Evolutionary conservation across 2,888 invertebrate genomes (phyloP).

Genomic region (Agrilus mali): DNA sequence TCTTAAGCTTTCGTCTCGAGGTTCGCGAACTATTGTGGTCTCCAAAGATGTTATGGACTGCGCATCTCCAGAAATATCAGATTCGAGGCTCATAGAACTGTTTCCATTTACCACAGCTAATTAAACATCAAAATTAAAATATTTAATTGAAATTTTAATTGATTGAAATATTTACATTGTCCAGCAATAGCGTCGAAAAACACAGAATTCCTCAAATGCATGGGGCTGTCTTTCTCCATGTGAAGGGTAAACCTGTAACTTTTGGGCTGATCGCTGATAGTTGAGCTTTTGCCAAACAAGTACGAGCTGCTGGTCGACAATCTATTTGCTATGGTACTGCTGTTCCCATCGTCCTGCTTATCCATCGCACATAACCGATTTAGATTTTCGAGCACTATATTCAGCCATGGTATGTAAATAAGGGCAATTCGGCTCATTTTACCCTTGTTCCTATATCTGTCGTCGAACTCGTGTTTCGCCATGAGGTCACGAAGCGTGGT

Average conservation of each 20-base stretch:
- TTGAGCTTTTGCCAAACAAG: conserved; percentile 40
- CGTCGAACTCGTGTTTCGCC: conserved; percentile 90
- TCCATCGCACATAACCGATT: conserved; percentile 51
- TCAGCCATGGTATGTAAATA: conserved; percentile 84
- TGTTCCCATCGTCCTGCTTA: conserved; percentile 30
- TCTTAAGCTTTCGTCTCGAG: conserved; percentile 25
- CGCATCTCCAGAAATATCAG: conserved; percentile 50
- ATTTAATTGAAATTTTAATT: conserved; percentile 1
- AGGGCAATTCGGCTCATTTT: conserved; percentile 75
- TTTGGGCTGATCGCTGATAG: conserved; percentile 41
- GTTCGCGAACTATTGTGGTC: conserved; percentile 42
- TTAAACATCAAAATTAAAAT: conserved; percentile 4
- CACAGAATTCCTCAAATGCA: conserved; percentile 63
- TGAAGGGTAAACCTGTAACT: conserved; percentile 55
- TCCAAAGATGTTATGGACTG: conserved; percentile 47
- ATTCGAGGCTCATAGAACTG: conserved; percentile 68
- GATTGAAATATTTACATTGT: conserved; percentile 37
- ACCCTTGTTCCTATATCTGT: conserved; percentile 58
- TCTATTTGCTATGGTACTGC: conserved; percentile 34
- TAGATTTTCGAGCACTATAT: conserved; percentile 77
- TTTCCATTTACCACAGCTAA: conserved; percentile 54
- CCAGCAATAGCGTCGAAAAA: conserved; percentile 62
- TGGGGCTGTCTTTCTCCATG: conserved; percentile 61
- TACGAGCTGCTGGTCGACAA: conserved; percentile 47
- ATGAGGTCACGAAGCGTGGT: conserved; percentile 70